Base-by-base conservation (phyloP, 2,113 vertebrate species). In the Hepsetus odoe region DNA sequence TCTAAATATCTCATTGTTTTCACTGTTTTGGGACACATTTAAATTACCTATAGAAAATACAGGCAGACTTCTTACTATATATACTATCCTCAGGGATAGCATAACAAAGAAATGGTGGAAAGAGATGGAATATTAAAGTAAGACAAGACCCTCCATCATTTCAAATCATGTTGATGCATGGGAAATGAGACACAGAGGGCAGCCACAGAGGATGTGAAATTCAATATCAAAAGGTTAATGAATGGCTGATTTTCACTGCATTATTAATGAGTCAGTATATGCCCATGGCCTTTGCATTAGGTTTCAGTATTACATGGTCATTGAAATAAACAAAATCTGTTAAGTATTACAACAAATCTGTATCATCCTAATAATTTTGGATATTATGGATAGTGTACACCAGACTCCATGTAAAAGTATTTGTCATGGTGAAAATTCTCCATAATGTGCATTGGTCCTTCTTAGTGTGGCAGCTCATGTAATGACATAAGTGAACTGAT, bases 211-310 rank as follows among this genome's bases (percentile, higher is more conserved):
- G 42, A 62, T 64, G 59, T 65, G n/a, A 68, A 9, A 76, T 22
- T 14, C 18, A 22, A 11, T n/a, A 51, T 26, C 33, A 33, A 33
- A 79, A 79, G 59, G 46, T 72, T 72, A 78, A 71, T 56, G 66
- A 77, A 77, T 70, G 53, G 32, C 18, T 77, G 16, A 62, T 59
- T 33, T 32, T 30, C 6, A 16, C 30, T 18, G 18, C 59, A 62
- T 32, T 62, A 62, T 33, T 62, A 33, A 42, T 22, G 40, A 11
- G 49, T 8, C 18, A 67, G 42, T 55, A 67, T 16, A 68, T 56
- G 46, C 10, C 18, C 49, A 68, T 42, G 30, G 26, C 12, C 49
- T 55, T 38, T n/a, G 4, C 22, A 55, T 24, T 26, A 11, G 30
- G 53, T 55, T 56, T 32, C 32, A 32, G 38, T 16, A 5, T 53